Percentiles rank a stretch among this genome's conserved stretches.
These are phyloP conservation scores for Gallinago jamesoni DNA, from an alignment of 2,113 vertebrate species.

Conservation along the genomic window DNA sequence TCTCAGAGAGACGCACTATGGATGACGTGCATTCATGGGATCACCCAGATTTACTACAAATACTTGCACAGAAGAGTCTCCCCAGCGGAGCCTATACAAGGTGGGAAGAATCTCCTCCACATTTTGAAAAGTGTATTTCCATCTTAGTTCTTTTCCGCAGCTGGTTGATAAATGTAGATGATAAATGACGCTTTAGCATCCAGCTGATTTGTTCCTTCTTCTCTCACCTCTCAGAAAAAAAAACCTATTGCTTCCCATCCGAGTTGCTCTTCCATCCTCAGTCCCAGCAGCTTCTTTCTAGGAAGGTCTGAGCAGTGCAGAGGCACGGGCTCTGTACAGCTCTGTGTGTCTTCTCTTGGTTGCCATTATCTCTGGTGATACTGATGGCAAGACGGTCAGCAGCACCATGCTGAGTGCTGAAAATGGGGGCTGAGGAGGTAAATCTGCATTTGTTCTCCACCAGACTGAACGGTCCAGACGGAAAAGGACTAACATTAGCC, in stretches of 20 bases:
- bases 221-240: not conserved
- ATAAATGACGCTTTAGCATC: not conserved
- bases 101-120: not conserved
- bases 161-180: not conserved
- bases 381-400: too few species aligned
- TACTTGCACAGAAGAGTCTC: not conserved
- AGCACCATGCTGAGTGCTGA: too few species aligned
- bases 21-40: not conserved
- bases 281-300: not conserved
- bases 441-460: too few species aligned
- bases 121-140: not conserved
- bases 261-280: not conserved
- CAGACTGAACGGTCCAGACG: too few species aligned
- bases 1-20: not conserved
- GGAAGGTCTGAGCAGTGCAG: not conserved
- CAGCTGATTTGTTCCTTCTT: not conserved
- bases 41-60: not conserved
- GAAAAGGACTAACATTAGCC: not conserved
- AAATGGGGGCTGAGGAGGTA: too few species aligned
- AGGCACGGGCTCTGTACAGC: not conserved
- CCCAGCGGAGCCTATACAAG: not conserved
- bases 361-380: too few species aligned
- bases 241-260: fast-evolving
- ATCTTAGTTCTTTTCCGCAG: not conserved
- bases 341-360: not conserved